Conservation (phyloP, 2,113 vertebrate genomes). For the Leiothrix lutea region DNA sequence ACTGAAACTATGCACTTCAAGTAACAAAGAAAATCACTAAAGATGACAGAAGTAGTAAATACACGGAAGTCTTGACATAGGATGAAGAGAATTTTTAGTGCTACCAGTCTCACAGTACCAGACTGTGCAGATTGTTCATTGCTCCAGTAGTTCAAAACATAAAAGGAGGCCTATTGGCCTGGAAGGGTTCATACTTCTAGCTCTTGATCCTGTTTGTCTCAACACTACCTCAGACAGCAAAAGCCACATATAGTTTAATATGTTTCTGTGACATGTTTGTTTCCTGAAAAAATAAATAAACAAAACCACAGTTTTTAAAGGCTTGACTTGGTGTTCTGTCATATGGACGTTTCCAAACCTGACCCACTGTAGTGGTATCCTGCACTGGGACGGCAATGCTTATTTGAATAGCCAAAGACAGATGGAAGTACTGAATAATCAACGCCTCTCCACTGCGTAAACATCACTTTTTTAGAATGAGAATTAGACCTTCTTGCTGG, state of each 20-base stretch:
- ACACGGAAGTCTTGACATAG: conserved; percentile 35
- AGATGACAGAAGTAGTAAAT: conserved; percentile 48
- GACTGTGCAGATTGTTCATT: conserved; percentile 68
- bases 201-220: conserved; percentile 59
- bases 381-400: conserved; percentile 45
- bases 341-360: conserved; percentile 83
- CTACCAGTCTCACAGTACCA: conserved; percentile 70
- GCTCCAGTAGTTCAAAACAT: conserved; percentile 54
- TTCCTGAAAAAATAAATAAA: conserved; percentile 41
- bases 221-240: conserved; percentile 46
- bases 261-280: conserved; percentile 21
- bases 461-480: conserved; percentile 79
- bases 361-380: conserved; percentile 62
- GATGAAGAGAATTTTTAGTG: conserved; percentile 49
- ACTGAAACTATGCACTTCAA: conserved; percentile 66
- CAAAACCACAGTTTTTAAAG: conserved; percentile 63
- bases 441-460: conserved; percentile 75
- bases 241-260: conserved; percentile 21
- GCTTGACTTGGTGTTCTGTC: conserved; percentile 71
- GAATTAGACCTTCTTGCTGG: conserved; percentile 77
- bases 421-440: conserved; percentile 81
- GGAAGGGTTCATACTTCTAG: conserved; percentile 24
- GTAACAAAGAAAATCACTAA: conserved; percentile 61
- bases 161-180: conserved; percentile 31
- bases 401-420: conserved; percentile 72